These are phyloP conservation scores for Aspidapion aeneum DNA, from an alignment of 2,888 invertebrate genomes.

Conservation along the genomic window DNA sequence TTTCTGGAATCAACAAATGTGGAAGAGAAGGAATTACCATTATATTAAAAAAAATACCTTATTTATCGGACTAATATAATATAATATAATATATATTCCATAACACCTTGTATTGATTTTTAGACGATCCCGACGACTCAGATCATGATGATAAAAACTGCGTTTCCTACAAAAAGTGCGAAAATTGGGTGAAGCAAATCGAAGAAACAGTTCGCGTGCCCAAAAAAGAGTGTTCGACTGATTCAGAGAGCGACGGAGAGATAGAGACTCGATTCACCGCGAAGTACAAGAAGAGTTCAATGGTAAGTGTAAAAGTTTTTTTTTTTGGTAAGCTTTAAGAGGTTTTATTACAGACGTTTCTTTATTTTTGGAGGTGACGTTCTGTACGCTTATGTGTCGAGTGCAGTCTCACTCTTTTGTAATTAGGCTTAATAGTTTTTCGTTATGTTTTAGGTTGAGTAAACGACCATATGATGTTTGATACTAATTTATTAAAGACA, in stretches of 20 bases:
- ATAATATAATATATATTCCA: too few relatives aligned
- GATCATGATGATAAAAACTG: slow-evolving; percentile 13
- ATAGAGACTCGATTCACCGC: slow-evolving; percentile 15
- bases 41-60: too few relatives aligned
- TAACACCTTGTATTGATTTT: too few relatives aligned
- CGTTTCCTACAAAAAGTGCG: slow-evolving; percentile 25
- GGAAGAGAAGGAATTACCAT: too few relatives aligned
- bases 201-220: slow-evolving; percentile 13
- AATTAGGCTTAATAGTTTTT: too few relatives aligned
- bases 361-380: not conserved
- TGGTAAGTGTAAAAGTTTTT: slow-evolving; percentile 22
- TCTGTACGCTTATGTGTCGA: slow-evolving; percentile 1
- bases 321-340: not conserved
- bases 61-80: too few relatives aligned
- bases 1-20: too few relatives aligned
- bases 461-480: too few relatives aligned
- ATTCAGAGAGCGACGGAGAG: slow-evolving; percentile 23
- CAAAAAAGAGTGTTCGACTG: slow-evolving; percentile 18
- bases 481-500: too few relatives aligned
- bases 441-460: too few relatives aligned
- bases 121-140: not conserved
- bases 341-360: not conserved
- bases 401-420: too few relatives aligned
- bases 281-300: slow-evolving; percentile 15
- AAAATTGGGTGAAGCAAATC: slow-evolving; percentile 27